phyloP scores from a whole-genome alignment of 2,888 invertebrate genomes.

The Hydrotaea diabolus region DNA sequence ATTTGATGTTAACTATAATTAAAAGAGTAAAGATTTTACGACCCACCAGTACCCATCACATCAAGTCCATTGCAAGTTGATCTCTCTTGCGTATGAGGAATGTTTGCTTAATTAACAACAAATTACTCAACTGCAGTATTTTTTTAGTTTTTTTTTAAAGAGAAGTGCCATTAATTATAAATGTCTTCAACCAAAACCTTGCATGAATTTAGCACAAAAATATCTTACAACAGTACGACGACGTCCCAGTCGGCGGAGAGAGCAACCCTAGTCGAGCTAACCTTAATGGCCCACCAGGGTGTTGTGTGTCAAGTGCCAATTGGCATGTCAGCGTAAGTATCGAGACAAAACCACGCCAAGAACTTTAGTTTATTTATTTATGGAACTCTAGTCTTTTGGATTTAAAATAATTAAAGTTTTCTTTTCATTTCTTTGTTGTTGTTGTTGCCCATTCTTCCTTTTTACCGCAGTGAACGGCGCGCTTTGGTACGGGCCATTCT shows the following conservation, averaged over 20 bases:
- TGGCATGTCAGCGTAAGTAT: conserved; percentile 63
- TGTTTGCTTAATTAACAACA: conserved; percentile 28
- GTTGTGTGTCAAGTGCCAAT: conserved; percentile 58
- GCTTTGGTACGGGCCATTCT: conserved; percentile 74
- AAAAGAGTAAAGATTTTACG: too few species aligned
- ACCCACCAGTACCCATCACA: too few species aligned
- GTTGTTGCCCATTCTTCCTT: conserved; percentile 31
- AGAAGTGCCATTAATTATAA: conserved; percentile 30
- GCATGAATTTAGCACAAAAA: neutral
- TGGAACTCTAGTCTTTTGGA: neutral
- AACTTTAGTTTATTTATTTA: conserved; percentile 30
- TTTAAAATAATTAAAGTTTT: conserved; percentile 36
- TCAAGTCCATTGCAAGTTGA: too few species aligned
- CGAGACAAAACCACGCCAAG: neutral
- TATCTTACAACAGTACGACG: neutral
- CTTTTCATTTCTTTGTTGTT: conserved; percentile 4
- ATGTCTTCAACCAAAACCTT: neutral
- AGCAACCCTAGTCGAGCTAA: conserved; percentile 3
- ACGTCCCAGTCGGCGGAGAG: neutral
- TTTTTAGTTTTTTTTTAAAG: too few species aligned
- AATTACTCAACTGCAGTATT: conserved; percentile 8
- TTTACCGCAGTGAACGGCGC: conserved; percentile 73
- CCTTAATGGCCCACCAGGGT: conserved; percentile 45
- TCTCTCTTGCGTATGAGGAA: conserved; percentile 1
- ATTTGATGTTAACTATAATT: too few species aligned